Evolutionary conservation across 2,797 vertebrate species (phyloP).

Genomic region (Pachyuromys duprasi): DNA sequence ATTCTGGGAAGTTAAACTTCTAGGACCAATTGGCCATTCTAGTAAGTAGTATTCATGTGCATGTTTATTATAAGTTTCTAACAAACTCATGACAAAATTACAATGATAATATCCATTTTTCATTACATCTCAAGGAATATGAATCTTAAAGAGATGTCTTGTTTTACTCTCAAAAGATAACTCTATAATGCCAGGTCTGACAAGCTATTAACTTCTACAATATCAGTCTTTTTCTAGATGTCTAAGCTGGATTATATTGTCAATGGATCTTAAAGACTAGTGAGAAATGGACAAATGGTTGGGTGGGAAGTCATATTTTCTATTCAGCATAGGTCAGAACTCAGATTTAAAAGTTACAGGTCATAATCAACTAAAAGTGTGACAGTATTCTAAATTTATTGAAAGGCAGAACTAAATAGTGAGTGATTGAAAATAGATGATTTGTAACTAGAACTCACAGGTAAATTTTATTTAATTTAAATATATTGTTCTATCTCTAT

Average conservation of each 20-base stretch:
- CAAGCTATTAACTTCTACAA: not conserved
- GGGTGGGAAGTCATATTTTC: not conserved
- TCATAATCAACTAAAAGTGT: not conserved
- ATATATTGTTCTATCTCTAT: not conserved
- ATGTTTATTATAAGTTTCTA: slow-evolving; percentile 4
- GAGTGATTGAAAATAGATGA: not conserved
- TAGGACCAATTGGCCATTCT: not conserved
- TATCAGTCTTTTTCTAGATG: not conserved
- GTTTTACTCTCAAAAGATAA: not conserved
- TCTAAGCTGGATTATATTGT: not conserved
- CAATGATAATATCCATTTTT: not conserved
- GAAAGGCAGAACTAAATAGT: not conserved
- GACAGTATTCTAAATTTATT: not conserved
- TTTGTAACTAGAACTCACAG: not conserved
- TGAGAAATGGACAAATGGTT: not conserved
- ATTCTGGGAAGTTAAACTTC: not conserved
- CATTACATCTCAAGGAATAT: not conserved
- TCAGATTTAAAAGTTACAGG: not conserved
- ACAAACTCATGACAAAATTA: not conserved
- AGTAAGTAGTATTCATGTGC: not conserved
- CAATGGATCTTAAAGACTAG: not conserved
- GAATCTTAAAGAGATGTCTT: not conserved
- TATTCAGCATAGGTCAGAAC: not conserved
- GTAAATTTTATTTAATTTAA: not conserved
- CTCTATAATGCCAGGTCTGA: not conserved